These are phyloP conservation scores for Emys orbicularis DNA, from an alignment of 2,797 vertebrate genomes.

Conservation along the genomic window DNA sequence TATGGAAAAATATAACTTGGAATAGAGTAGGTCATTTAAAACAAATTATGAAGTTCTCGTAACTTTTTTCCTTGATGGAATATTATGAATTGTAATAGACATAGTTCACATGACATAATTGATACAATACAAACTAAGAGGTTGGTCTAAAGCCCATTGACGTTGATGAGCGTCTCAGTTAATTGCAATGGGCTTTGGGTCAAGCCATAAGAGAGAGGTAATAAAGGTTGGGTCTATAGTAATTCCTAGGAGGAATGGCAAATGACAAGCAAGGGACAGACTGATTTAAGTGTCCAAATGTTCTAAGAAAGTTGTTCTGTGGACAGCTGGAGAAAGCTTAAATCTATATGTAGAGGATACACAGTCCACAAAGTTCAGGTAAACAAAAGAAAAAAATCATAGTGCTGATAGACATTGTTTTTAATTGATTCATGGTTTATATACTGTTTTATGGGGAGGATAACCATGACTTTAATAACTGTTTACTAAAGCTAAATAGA, in stretches of 20 bases:
- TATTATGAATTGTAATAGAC: not conserved
- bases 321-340: rapidly evolving
- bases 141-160: not conserved
- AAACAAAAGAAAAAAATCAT: not conserved
- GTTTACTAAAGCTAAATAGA: not conserved
- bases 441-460: not conserved
- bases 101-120: not conserved
- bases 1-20: not conserved
- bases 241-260: not conserved
- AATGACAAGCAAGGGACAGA: not conserved
- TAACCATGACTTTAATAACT: not conserved
- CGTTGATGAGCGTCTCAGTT: not conserved
- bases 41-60: not conserved
- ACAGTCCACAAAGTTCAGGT: not conserved
- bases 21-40: not conserved
- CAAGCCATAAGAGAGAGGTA: constrained; percentile 6
- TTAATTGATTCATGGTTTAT: too few relatives aligned
- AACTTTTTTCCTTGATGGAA: too few relatives aligned
- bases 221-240: not conserved
- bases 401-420: not conserved
- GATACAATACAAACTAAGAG: not conserved
- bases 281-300: not conserved
- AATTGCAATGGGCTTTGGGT: not conserved
- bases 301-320: not conserved
- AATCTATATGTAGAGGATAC: not conserved